Conservation (phyloP, 2,797 vertebrate species). For the Tadarida brasiliensis region DNA sequence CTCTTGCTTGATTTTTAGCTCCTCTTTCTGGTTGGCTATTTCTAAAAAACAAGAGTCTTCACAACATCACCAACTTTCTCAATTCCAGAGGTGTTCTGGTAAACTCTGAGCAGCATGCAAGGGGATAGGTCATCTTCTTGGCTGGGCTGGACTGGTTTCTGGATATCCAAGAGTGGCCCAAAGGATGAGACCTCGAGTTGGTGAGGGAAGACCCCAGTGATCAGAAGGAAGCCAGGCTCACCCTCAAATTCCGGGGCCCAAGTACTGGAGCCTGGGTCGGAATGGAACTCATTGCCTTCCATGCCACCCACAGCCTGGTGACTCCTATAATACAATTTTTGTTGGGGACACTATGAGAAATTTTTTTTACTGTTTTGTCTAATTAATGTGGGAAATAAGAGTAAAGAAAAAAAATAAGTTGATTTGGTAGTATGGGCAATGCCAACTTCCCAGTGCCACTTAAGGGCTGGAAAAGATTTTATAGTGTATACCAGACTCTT, state of each 20-base stretch:
- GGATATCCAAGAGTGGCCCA: too few species aligned
- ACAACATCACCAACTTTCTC: slow-evolving; percentile 93
- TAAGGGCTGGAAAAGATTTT: slow-evolving; percentile 15
- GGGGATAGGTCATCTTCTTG: slow-evolving; percentile 92
- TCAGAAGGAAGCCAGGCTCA: neutral
- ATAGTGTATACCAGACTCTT: neutral
- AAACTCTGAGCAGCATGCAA: slow-evolving; percentile 92
- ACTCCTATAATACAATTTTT: neutral
- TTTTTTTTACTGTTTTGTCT: slow-evolving; percentile 22
- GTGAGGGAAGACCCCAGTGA: neutral
- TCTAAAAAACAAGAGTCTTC: slow-evolving; percentile 94
- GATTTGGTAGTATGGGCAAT: neutral
- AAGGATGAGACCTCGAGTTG: neutral
- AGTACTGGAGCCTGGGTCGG: neutral
- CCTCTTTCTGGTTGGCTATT: slow-evolving; percentile 95
- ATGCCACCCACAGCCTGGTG: neutral
- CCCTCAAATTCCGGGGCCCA: neutral
- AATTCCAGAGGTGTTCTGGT: slow-evolving; percentile 89
- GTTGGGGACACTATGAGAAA: neutral
- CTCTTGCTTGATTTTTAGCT: slow-evolving; percentile 92
- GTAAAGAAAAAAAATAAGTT: neutral
- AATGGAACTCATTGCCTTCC: neutral
- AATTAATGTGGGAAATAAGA: neutral
- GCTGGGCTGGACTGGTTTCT: slow-evolving; percentile 87
- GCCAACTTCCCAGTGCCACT: neutral